A percentile compares a stretch with the other conserved stretches of the same genome.
Evolutionary conservation across 2,888 invertebrate species (phyloP).

Genomic region (Eilema griseolum): DNA sequence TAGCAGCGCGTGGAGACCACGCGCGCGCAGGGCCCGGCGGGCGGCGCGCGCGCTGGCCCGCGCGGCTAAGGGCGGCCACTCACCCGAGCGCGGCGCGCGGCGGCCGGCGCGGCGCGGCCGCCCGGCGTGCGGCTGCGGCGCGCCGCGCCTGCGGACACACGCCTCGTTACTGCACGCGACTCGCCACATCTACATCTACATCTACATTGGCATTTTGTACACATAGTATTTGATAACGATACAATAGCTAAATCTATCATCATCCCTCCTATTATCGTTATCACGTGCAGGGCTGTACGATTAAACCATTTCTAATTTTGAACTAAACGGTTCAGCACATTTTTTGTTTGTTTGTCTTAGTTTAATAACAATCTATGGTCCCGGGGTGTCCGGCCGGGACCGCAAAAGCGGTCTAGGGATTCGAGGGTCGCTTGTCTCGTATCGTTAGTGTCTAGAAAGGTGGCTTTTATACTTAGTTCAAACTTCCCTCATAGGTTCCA

Average conservation of each 20-base stretch:
- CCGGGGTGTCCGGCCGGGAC: neutral
- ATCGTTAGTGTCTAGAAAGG: neutral
- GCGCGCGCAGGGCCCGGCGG: no score
- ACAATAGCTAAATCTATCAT: no score
- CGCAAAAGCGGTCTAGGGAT: no score
- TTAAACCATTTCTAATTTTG: neutral
- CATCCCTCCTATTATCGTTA: no score
- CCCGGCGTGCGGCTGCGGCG: conserved; percentile 60
- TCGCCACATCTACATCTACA: no score
- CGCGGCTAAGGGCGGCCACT: conserved; percentile 11
- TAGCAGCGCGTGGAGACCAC: no score
- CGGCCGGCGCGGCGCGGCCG: conserved; percentile 29
- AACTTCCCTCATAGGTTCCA: neutral
- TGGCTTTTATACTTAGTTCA: neutral
- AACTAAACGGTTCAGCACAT: neutral
- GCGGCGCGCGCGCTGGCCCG: no score
- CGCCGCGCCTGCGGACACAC: conserved; percentile 46
- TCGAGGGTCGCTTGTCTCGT: neutral
- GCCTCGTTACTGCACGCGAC: neutral
- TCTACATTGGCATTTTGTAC: no score
- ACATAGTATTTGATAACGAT: no score
- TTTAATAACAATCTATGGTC: neutral
- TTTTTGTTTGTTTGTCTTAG: neutral
- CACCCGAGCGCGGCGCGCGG: conserved; percentile 37
- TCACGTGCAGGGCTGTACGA: neutral